Evolutionary conservation across 2,797 vertebrate genomes (phyloP).

Genomic region (Tangara arthus): DNA sequence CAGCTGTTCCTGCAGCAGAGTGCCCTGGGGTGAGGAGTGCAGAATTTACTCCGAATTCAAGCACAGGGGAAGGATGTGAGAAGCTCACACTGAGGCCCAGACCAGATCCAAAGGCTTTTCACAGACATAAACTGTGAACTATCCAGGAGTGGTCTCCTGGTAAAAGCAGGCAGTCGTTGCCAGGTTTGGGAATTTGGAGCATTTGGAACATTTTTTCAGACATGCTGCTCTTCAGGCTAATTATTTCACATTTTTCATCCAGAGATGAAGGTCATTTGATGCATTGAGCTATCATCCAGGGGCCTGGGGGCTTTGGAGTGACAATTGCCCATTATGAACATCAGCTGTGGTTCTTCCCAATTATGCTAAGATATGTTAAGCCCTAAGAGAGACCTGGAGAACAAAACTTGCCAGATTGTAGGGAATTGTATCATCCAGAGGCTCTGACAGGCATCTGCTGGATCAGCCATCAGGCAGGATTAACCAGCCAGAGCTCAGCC

Average conservation of each 20-base stretch:
- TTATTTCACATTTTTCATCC: background rate
- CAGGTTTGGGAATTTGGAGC: background rate
- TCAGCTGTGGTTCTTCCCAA: background rate
- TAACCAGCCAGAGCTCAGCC: background rate
- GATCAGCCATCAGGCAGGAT: background rate
- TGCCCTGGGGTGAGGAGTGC: background rate
- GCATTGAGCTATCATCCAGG: background rate
- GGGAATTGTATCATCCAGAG: background rate
- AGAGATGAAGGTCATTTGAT: background rate
- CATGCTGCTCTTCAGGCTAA: background rate
- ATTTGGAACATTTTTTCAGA: background rate
- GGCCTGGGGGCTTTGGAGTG: background rate
- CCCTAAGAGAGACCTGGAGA: background rate
- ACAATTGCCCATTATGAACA: background rate
- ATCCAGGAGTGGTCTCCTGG: background rate
- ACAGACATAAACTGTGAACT: background rate
- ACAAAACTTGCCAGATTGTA: background rate
- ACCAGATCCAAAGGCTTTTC: background rate
- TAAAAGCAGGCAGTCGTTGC: background rate
- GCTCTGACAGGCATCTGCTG: background rate
- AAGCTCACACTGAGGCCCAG: background rate
- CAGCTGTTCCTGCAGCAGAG: background rate
- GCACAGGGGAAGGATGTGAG: rapidly evolving
- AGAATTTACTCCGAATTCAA: background rate
- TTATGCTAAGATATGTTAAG: background rate